Conservation (phyloP, 2,797 vertebrate genomes). For the Tapirus indicus region DNA sequence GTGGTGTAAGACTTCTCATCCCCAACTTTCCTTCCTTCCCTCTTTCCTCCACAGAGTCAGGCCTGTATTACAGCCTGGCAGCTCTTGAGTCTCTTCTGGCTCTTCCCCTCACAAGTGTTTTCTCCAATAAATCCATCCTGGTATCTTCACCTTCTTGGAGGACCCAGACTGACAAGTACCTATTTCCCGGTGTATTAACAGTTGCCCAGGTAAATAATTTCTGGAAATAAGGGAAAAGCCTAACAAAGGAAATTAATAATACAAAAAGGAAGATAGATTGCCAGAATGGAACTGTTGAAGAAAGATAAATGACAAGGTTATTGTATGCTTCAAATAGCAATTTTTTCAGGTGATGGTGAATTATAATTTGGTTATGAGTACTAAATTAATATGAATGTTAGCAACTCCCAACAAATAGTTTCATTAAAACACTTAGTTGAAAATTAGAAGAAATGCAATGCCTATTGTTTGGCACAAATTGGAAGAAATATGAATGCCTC, state of each 20-base stretch:
- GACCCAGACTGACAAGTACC: not conserved
- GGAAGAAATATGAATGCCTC: constrained; percentile 8
- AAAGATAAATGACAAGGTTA: constrained; percentile 30
- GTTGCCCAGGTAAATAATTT: constrained; percentile 35
- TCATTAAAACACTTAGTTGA: constrained; percentile 37
- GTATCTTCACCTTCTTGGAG: not conserved
- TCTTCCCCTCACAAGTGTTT: not conserved
- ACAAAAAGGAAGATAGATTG: not conserved
- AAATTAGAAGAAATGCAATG: constrained; percentile 29
- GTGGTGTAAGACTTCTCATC: not conserved
- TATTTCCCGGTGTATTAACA: not conserved
- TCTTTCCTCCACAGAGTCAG: not conserved
- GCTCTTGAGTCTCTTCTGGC: not conserved
- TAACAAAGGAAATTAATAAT: constrained; percentile 20
- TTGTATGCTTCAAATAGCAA: not conserved
- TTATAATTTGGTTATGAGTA: constrained; percentile 12
- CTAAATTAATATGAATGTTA: constrained; percentile 49
- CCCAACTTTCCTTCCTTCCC: not conserved
- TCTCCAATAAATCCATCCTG: constrained; percentile 8
- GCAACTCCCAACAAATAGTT: not conserved
- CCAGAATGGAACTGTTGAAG: constrained; percentile 16
- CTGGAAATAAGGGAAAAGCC: constrained; percentile 13
- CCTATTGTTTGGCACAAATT: not conserved
- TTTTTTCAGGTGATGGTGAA: not conserved
- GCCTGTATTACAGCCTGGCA: not conserved